Base-by-base conservation (phyloP, 2,797 vertebrate genomes). In the Thaleichthys pacificus region DNA sequence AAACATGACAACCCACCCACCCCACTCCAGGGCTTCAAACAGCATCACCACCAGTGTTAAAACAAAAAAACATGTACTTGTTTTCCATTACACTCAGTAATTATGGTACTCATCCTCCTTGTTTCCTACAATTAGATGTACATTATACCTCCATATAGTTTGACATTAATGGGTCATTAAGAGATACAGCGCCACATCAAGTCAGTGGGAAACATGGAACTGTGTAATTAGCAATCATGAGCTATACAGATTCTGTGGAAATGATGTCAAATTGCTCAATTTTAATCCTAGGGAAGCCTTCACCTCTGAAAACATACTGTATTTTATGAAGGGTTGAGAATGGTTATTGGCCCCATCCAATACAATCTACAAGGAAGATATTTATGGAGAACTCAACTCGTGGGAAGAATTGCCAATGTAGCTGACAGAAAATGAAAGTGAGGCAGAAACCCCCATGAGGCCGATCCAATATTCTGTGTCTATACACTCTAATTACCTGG, bases 391-490 rank as follows among this genome's bases (percentile, higher is more conserved):
- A 75, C 65, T 69, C 68, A 65, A n/a, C 75, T 81, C 88, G 84
- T 89, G 87, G 86, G 88, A 88, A 70, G 61, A 70, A 85, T 82
- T 73, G 84, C 58, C 77, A 76, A 4, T 2, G 49, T 62, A 79
- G 70, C 79, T 86, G 80, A 83, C 80, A 71, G 77, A 83, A 80
- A 80, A 86, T 83, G 81, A 82, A 84, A 85, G 82, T 80, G 73
- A 77, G 76, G 82, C 60, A 61, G 77, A 84, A 82, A 78, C 4
- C 47, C 47, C 71, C 86, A 28, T 0, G 42, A 80, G 77, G 85
- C 75, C 61, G 15, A 30, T 74, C 49, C 68, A 71, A 75, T 19
- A 5, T 65, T 76, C 42, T 15, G 61, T 80, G 67, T 69, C 79
- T 74, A 30, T 70, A 7, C 70, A 81, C 80, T 73, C 76, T 88